Conservation (phyloP, 2,797 vertebrate species). For the Luscinia megarhynchos region DNA sequence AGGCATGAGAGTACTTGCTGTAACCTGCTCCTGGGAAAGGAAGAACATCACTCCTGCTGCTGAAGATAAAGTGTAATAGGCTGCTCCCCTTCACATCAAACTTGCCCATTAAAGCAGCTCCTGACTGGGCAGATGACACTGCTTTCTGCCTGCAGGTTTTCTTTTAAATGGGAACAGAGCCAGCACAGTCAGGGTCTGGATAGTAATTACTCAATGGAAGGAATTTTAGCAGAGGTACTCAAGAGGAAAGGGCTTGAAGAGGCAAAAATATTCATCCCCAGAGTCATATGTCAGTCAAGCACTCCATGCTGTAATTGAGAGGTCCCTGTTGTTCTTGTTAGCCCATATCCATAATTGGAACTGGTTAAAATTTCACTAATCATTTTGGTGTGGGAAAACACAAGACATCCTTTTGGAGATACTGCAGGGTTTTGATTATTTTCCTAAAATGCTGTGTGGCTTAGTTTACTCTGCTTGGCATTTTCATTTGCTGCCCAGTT, state of each 20-base stretch:
- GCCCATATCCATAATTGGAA: background rate
- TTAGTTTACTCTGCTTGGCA: constrained; percentile 35
- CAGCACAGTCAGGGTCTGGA: constrained; percentile 46
- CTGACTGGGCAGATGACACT: constrained; percentile 56
- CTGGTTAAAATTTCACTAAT: constrained; percentile 31
- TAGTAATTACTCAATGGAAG: constrained; percentile 50
- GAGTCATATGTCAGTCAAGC: constrained; percentile 16
- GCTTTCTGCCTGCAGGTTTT: constrained; percentile 57
- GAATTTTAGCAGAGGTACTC: constrained; percentile 50
- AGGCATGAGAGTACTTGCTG: background rate
- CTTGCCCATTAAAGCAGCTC: constrained; percentile 31
- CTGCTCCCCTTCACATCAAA: constrained; percentile 7
- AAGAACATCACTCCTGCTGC: background rate
- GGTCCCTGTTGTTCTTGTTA: background rate
- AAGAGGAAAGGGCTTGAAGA: constrained; percentile 26
- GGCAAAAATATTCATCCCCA: constrained; percentile 24
- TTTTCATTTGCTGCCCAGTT: constrained; percentile 19
- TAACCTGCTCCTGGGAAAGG: background rate
- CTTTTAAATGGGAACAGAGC: constrained; percentile 40
- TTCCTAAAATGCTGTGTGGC: constrained; percentile 8
- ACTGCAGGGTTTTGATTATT: constrained; percentile 26
- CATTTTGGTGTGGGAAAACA: constrained; percentile 21
- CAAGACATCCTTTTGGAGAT: background rate
- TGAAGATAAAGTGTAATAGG: background rate
- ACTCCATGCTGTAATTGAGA: background rate